Conservation (phyloP, 2,797 vertebrate genomes). For the Epinephelus awoara region DNA sequence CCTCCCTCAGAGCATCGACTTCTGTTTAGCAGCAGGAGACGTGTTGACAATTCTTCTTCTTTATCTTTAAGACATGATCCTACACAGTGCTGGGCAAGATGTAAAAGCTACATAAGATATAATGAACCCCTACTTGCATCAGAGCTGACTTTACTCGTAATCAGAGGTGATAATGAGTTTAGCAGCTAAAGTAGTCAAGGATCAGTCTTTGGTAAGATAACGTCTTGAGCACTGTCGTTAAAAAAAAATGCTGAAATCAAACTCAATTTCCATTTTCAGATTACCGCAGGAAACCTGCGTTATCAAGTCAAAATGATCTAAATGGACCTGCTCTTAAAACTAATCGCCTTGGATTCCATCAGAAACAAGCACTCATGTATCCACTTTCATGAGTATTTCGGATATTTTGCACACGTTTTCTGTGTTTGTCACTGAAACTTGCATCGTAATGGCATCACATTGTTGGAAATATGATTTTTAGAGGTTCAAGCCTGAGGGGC, state of each 20-base stretch:
- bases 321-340: slow-evolving; percentile 8
- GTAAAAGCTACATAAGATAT: background rate
- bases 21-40: slow-evolving; percentile 42
- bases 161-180: slow-evolving; percentile 28
- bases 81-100: background rate
- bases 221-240: background rate
- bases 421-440: background rate
- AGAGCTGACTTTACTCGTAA: slow-evolving; percentile 1
- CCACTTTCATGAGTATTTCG: background rate
- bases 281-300: background rate
- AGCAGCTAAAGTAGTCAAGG: slow-evolving; percentile 8
- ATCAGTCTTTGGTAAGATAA: slow-evolving; percentile 26
- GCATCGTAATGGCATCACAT: too few species aligned
- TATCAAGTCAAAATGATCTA: slow-evolving; percentile 15
- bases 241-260: background rate
- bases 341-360: background rate
- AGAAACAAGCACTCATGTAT: background rate
- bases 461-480: too few species aligned
- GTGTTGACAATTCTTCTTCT: slow-evolving; percentile 24
- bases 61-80: slow-evolving; percentile 13
- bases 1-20: slow-evolving; percentile 42
- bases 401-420: background rate
- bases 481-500: too few species aligned
- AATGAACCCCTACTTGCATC: background rate
- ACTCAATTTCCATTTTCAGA: slow-evolving; percentile 29